These are phyloP conservation scores for Hippasteria phrygiana DNA, from an alignment of 53 echinoderm and acorn worm species.

Conservation along the genomic window DNA sequence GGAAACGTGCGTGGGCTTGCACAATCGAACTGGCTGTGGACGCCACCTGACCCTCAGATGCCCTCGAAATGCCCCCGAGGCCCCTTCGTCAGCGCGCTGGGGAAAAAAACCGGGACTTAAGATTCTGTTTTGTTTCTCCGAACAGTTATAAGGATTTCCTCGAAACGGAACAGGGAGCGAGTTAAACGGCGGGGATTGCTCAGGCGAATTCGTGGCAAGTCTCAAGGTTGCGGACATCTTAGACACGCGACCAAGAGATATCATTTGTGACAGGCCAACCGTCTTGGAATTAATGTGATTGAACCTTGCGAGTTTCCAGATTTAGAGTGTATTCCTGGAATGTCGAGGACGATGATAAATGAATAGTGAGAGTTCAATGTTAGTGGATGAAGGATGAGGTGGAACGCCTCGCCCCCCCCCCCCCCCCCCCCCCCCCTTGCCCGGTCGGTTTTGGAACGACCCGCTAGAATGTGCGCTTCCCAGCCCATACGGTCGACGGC, in stretches of 20 bases:
- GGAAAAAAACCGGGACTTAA: constrained; percentile 12
- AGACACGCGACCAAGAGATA: neutral
- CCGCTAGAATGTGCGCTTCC: constrained; percentile 6
- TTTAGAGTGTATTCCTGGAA: constrained; percentile 33
- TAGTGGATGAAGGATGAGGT: neutral
- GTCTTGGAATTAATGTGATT: neutral
- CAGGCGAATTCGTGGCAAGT: neutral
- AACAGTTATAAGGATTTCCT: constrained; percentile 25
- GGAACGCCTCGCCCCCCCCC: neutral
- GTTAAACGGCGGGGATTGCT: constrained; percentile 17
- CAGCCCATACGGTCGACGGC: constrained; percentile 27
- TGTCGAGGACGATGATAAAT: neutral
- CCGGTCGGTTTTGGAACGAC: neutral
- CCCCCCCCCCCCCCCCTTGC: neutral
- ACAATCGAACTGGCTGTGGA: neutral
- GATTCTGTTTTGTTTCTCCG: constrained; percentile 9
- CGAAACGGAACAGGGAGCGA: neutral
- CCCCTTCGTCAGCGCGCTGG: neutral
- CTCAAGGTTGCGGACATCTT: constrained; percentile 6
- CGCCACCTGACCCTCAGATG: constrained; percentile 23
- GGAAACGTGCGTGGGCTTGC: neutral
- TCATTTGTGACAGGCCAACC: neutral
- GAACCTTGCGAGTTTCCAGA: constrained; percentile 4
- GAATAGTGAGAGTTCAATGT: constrained; percentile 17
- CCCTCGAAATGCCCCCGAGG: constrained; percentile 31